Base-by-base conservation (phyloP, 2,113 vertebrate genomes). In the Pachycephala philippinensis region DNA sequence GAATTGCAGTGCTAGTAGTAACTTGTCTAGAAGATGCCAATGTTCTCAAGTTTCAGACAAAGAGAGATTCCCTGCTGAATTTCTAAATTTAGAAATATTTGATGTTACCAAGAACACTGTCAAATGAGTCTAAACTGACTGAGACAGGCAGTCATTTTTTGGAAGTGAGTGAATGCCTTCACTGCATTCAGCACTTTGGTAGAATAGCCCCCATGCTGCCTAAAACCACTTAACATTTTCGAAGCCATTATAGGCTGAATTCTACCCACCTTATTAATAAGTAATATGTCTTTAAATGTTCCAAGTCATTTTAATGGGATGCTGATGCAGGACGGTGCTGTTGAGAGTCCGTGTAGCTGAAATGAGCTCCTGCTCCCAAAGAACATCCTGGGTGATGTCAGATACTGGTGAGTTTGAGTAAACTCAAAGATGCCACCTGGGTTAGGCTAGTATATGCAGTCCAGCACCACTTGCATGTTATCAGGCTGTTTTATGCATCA, bases 41-140 rank as follows among this genome's bases (percentile, higher is more conserved):
- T 72, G 33, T 85, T 95, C 65, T 79, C 53, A 89, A 89, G 45
- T 68, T 71, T 64, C 47, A 89, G 79, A 89, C 56, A 75, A 83
- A 84, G 52, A 1, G 7, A 89, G 57, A 84, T 91, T 95, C 87
- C 65, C 40, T 82, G 57, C 61, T 94, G 89, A 89, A 90, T 90
- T 88, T 92, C 75, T 79, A 75, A 91, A 81, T 79, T 89, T 87
- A 75, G 84, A 53, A 91, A 56, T 77, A 87, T 35, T 69, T 93
- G 22, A 50, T 89, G 94, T 61, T 69, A 84, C 44, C 45, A 69
- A 82, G 82, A 79, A 31, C 40, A 28, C 59, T 78, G 50, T 81
- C 77, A 93, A 87, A 47, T 59, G 44, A 83, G 63, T 69, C 78
- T 79, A 49, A 94, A 79, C 24, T 79, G 70, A 60, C 49, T 28